Evolutionary conservation across 2,888 invertebrate species (phyloP).

Genomic region (Mythimna lalbum): DNA sequence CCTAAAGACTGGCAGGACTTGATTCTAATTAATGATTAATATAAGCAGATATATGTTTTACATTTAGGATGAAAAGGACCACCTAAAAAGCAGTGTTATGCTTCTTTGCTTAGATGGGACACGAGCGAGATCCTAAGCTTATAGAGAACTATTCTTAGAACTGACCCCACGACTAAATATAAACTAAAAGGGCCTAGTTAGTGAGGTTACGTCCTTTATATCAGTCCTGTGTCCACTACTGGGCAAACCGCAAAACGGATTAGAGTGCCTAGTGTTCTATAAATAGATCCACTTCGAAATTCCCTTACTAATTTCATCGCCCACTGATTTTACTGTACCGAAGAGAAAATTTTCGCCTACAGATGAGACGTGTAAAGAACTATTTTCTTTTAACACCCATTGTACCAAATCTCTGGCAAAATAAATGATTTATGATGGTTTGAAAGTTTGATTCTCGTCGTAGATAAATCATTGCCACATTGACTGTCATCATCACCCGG

Average conservation of each 20-base stretch:
- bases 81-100: neutral
- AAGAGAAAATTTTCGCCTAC: too few species aligned
- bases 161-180: conserved; percentile 4
- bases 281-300: conserved; percentile 4
- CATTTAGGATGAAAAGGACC: neutral
- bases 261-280: neutral
- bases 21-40: neutral
- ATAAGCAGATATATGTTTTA: neutral
- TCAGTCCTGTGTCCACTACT: conserved; percentile 18
- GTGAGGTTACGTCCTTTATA: conserved; percentile 1
- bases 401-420: too few species aligned
- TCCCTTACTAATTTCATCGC: neutral
- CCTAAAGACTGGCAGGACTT: neutral
- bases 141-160: neutral
- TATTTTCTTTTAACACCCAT: too few species aligned
- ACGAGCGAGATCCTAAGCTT: neutral
- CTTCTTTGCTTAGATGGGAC: neutral
- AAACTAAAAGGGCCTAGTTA: neutral
- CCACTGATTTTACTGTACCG: neutral
- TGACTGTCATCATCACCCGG: neutral
- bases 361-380: too few species aligned
- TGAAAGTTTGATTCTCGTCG: neutral
- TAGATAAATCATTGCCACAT: neutral
- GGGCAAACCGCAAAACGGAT: conserved; percentile 10
- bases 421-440: neutral